Percentiles rank a stretch among this genome's conserved stretches.
Evolutionary conservation across 2,888 invertebrate genomes (phyloP).

Genomic region (Macrophya annulata): DNA sequence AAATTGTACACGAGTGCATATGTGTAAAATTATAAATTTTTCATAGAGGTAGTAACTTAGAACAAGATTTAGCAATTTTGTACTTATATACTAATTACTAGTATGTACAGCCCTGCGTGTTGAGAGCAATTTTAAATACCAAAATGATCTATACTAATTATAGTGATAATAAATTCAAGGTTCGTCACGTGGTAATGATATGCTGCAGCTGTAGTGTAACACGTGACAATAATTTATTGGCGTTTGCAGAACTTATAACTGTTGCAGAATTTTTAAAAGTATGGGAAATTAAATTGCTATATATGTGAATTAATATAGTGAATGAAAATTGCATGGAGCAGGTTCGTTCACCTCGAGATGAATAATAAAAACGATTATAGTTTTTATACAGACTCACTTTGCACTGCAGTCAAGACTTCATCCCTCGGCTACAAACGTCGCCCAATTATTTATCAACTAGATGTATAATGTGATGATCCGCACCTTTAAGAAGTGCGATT

Average conservation of each 20-base stretch:
- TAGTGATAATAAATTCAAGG: background rate
- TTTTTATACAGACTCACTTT: slow-evolving; percentile 35
- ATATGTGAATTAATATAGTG: background rate
- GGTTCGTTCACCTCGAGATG: background rate
- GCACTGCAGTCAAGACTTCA: slow-evolving; percentile 49
- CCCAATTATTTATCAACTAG: background rate
- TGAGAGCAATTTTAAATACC: background rate
- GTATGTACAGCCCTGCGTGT: no score
- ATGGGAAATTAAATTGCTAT: background rate
- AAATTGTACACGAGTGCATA: background rate
- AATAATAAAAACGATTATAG: background rate
- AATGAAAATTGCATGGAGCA: slow-evolving; percentile 10
- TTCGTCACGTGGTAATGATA: background rate
- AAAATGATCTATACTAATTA: background rate
- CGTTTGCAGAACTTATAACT: no score
- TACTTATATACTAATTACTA: no score
- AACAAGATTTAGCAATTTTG: background rate
- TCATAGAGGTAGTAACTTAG: background rate
- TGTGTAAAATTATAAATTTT: background rate
- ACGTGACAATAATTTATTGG: background rate
- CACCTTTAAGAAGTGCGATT: background rate
- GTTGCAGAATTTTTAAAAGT: background rate
- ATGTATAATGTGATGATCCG: background rate
- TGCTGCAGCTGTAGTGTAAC: background rate
- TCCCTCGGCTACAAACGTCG: slow-evolving; percentile 50